phyloP scores from a whole-genome alignment of 2,113 vertebrate genomes.

The Oreochromis spilurus region DNA sequence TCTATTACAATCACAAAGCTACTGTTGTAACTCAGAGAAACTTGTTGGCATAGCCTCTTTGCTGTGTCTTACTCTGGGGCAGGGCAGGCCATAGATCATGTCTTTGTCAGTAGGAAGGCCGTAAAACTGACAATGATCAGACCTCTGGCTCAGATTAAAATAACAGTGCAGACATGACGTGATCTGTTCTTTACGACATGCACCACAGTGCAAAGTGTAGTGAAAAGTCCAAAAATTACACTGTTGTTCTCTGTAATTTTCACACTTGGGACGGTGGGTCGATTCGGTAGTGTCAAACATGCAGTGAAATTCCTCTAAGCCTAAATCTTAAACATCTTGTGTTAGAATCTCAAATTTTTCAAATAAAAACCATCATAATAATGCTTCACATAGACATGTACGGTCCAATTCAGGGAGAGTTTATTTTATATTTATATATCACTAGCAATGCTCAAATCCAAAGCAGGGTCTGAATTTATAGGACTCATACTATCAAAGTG shows the following conservation, averaged over 20 bases:
- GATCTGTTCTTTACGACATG: neutral
- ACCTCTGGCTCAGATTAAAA: neutral
- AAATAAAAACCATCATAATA: neutral
- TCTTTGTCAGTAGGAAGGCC: neutral
- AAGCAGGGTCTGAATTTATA: neutral
- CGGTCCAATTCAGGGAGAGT: neutral
- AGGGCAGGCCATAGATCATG: neutral
- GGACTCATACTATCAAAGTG: neutral
- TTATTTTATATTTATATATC: neutral
- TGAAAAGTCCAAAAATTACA: neutral
- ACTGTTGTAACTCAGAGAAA: neutral
- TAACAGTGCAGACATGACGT: neutral
- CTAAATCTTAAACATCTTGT: neutral
- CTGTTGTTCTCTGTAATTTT: neutral
- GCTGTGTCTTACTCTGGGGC: neutral
- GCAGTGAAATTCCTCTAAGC: neutral
- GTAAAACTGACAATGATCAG: neutral
- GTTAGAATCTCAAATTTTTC: neutral
- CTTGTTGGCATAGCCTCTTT: neutral
- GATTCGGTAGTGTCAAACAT: neutral
- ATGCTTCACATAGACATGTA: neutral
- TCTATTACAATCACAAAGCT: neutral
- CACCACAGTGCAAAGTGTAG: neutral
- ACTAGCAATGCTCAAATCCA: neutral
- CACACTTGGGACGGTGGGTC: neutral